Evolutionary conservation across 2,888 invertebrate genomes (phyloP).

Genomic region (Conchocele bisecta): DNA sequence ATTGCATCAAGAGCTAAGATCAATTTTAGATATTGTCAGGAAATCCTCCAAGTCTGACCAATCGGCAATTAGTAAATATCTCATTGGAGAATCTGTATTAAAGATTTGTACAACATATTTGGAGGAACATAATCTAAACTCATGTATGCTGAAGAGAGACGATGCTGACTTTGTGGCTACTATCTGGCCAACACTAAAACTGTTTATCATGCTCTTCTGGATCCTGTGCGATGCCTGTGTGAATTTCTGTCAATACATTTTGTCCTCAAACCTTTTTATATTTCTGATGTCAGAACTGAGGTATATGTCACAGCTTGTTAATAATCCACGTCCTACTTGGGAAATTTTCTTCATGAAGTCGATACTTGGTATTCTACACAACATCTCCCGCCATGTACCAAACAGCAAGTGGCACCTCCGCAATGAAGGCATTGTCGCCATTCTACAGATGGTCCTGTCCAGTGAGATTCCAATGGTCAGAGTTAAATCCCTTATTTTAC

Average conservation of each 20-base stretch:
- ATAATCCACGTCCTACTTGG: conserved; percentile 38
- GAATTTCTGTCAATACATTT: conserved; percentile 70
- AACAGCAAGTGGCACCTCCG: conserved; percentile 69
- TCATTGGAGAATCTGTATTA: too few species aligned
- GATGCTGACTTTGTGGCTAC: conserved; percentile 10
- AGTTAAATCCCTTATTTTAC: conserved; percentile 76
- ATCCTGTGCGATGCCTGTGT: conserved; percentile 72
- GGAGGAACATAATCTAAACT: too few species aligned
- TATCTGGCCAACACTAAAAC: conserved; percentile 66
- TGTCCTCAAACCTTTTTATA: conserved; percentile 43
- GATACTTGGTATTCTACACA: conserved; percentile 78
- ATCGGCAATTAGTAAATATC: too few species aligned
- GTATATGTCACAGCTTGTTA: conserved; percentile 25
- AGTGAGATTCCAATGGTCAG: conserved; percentile 67
- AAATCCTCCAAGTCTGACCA: too few species aligned
- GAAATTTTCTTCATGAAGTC: conserved; percentile 72
- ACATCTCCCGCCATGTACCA: conserved; percentile 72
- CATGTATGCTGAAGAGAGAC: conserved; percentile 20
- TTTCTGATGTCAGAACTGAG: conserved; percentile 35
- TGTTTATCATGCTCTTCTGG: conserved; percentile 73
- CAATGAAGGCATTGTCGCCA: conserved; percentile 59
- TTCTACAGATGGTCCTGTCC: conserved; percentile 54
- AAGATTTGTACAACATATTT: too few species aligned
- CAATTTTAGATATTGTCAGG: too few species aligned
- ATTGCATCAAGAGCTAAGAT: too few species aligned